Conservation (phyloP, 1,140 invertebrate species). For the Cydia amplana region DNA sequence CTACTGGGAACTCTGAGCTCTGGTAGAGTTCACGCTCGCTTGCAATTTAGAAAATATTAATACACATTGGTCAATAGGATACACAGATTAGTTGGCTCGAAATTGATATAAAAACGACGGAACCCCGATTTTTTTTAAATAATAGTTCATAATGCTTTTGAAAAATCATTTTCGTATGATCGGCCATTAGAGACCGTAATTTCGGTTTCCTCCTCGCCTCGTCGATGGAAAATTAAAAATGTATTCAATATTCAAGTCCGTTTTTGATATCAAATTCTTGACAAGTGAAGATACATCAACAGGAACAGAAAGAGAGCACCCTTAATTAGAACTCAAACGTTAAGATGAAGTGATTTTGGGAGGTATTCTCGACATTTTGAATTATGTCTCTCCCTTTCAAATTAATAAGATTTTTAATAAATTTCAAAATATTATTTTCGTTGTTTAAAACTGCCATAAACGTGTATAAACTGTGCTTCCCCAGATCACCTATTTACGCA, state of each 20-base stretch:
- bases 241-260: constrained; percentile 2
- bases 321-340: constrained; percentile 20
- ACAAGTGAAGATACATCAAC: constrained; percentile 27
- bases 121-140: not conserved
- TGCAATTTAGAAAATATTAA: constrained; percentile 50
- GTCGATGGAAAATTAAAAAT: not conserved
- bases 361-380: constrained; percentile 62
- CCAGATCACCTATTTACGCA: too few relatives aligned
- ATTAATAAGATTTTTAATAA: constrained; percentile 15
- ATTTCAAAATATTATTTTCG: not conserved
- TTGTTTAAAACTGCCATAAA: constrained; percentile 1
- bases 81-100: constrained; percentile 37
- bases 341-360: constrained; percentile 41
- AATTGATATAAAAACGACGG: constrained; percentile 47
- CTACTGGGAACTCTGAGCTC: constrained; percentile 38
- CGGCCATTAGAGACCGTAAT: not conserved
- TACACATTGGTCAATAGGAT: constrained; percentile 39
- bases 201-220: not conserved
- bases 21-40: constrained; percentile 52
- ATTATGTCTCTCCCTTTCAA: constrained; percentile 38
- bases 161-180: not conserved
- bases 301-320: constrained; percentile 19
- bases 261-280: constrained; percentile 49
- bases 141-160: not conserved
- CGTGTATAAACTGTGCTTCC: not conserved